Evolutionary conservation across 2,888 invertebrate genomes (phyloP).

Genomic region (Tetanocera ferruginea): DNA sequence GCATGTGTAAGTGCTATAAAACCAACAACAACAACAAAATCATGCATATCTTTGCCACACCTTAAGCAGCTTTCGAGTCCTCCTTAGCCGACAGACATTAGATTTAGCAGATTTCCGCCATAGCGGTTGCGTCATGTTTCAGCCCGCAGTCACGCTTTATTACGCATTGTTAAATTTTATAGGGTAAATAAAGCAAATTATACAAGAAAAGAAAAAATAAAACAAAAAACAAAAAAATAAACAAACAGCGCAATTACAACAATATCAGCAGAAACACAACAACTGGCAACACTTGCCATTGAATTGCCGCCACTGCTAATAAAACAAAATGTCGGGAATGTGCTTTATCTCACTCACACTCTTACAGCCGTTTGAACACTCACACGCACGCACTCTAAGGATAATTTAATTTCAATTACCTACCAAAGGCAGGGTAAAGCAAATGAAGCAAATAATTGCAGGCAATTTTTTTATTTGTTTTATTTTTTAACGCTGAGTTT

Average conservation of each 20-base stretch:
- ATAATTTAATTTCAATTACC: conserved; percentile 8
- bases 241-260: conserved; percentile 7
- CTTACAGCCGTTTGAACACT: background rate
- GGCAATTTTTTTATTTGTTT: background rate
- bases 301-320: background rate
- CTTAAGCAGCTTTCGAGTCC: background rate
- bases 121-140: background rate
- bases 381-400: background rate
- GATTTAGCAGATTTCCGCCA: background rate
- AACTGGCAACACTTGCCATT: background rate
- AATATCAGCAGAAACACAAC: background rate
- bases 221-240: no score
- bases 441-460: conserved; percentile 7
- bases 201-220: background rate
- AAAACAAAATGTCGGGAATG: conserved; percentile 11
- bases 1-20: background rate
- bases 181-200: background rate
- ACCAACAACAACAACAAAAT: background rate
- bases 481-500: background rate
- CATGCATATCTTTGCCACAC: background rate
- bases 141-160: conserved; percentile 15
- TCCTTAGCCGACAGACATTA: background rate
- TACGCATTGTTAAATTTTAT: conserved; percentile 23
- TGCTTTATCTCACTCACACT: conserved; percentile 7
- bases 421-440: background rate